Evolutionary conservation across 1,140 invertebrate genomes (phyloP).

Genomic region (Eubasilissa regina): DNA sequence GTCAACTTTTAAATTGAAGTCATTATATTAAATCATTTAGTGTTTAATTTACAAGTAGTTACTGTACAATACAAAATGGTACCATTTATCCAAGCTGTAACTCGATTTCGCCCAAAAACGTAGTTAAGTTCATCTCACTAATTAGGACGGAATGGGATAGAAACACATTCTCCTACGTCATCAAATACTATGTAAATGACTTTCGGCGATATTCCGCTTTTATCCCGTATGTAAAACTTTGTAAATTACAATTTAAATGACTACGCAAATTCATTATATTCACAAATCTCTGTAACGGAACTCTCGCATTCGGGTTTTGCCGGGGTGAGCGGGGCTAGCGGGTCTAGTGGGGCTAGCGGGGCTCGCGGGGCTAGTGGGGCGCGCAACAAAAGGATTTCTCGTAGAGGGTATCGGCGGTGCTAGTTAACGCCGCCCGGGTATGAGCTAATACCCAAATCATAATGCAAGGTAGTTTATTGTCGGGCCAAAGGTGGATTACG

Average conservation of each 20-base stretch:
- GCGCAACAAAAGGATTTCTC: conserved; percentile 13
- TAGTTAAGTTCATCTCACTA: no score
- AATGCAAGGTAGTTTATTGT: conserved; percentile 38
- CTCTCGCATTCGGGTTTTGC: no score
- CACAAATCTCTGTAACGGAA: conserved; percentile 2
- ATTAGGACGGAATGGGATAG: no score
- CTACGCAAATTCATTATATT: conserved; percentile 20
- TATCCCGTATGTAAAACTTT: conserved; percentile 18
- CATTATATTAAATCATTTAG: no score
- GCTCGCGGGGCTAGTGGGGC: no score
- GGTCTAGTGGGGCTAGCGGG: no score
- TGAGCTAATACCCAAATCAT: conserved; percentile 37
- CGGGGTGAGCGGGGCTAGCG: no score
- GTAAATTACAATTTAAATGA: conserved; percentile 32
- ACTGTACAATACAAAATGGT: no score
- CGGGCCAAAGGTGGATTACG: conserved; percentile 53
- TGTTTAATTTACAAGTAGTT: no score
- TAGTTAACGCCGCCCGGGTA: not conserved
- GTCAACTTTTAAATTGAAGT: no score
- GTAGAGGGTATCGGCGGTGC: not conserved
- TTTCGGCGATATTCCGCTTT: not conserved
- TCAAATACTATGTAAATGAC: not conserved
- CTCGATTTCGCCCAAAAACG: no score
- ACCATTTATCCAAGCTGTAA: no score
- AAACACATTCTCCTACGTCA: not conserved